Evolutionary conservation across 2,888 invertebrate species (phyloP).

Genomic region (Scaeva pyrastri): DNA sequence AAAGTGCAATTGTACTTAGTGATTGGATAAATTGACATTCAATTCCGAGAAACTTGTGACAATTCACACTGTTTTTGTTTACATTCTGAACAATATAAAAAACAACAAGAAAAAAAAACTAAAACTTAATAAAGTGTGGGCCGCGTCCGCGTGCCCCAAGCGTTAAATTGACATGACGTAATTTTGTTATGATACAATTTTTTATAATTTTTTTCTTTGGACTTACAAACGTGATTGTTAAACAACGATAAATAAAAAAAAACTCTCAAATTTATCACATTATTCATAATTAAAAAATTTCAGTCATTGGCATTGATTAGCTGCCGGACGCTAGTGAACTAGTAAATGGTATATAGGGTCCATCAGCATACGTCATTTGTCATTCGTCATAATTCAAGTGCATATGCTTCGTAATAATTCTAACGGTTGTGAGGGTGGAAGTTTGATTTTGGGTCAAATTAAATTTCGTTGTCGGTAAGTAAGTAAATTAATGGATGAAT

Average conservation of each 20-base stretch:
- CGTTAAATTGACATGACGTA: not conserved
- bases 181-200: not conserved
- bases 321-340: not conserved
- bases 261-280: not conserved
- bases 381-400: not conserved
- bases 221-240: not conserved
- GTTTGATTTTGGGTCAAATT: not conserved
- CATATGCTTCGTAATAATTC: not conserved
- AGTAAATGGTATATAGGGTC: too few species aligned
- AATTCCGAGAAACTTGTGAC: not conserved
- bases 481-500: not conserved
- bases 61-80: conserved; percentile 25
- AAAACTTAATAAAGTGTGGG: not conserved
- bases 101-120: too few species aligned
- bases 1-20: conserved; percentile 7
- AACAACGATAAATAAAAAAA: not conserved
- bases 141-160: not conserved
- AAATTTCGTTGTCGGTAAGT: not conserved
- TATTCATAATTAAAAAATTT: conserved; percentile 9
- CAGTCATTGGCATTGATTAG: conserved; percentile 17
- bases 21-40: not conserved
- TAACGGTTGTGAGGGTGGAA: not conserved
- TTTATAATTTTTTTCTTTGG: not conserved
- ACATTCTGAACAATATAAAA: not conserved
- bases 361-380: too few species aligned